A percentile compares a stretch with the other conserved stretches of the same genome.
phyloP scores from a whole-genome alignment of 2,113 vertebrate genomes.

The Oryzias melastigma region DNA sequence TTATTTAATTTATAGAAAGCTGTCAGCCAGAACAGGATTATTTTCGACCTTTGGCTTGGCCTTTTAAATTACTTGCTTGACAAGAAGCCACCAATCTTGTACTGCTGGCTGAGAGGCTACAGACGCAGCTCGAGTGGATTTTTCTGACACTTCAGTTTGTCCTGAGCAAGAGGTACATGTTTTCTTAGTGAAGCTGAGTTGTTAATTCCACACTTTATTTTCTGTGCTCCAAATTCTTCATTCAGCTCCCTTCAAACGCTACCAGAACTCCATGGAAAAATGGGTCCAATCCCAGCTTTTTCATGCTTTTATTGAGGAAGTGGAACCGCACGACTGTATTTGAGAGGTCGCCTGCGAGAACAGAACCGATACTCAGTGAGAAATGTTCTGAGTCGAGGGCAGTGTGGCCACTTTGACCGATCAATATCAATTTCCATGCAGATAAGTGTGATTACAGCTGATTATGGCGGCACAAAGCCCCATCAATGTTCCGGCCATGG shows the following conservation, averaged over 20 bases:
- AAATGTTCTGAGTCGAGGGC: slow-evolving; percentile 5
- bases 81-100: not conserved
- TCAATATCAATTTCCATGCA: slow-evolving; percentile 64
- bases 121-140: slow-evolving; percentile 27
- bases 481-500: slow-evolving; percentile 27
- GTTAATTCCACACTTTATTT: slow-evolving; percentile 18
- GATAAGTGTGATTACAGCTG: slow-evolving; percentile 57
- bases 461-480: slow-evolving; percentile 47
- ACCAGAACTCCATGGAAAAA: slow-evolving; percentile 15
- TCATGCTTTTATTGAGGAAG: slow-evolving; percentile 4
- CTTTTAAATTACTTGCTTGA: slow-evolving; percentile 20
- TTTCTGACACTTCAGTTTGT: slow-evolving; percentile 32
- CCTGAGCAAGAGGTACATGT: slow-evolving; percentile 18
- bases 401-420: slow-evolving; percentile 15
- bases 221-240: slow-evolving; percentile 36
- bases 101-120: slow-evolving; percentile 13
- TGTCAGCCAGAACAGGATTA: slow-evolving; percentile 17
- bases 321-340: slow-evolving; percentile 5
- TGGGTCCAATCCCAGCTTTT: slow-evolving; percentile 25
- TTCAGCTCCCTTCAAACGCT: slow-evolving; percentile 40
- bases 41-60: slow-evolving; percentile 12
- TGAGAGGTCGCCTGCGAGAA: not conserved
- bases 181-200: slow-evolving; percentile 32
- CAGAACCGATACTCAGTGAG: slow-evolving; percentile 4
- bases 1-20: slow-evolving; percentile 31